Base-by-base conservation (phyloP, 2,888 invertebrate genomes). In the Sphaerophoria taeniata region DNA sequence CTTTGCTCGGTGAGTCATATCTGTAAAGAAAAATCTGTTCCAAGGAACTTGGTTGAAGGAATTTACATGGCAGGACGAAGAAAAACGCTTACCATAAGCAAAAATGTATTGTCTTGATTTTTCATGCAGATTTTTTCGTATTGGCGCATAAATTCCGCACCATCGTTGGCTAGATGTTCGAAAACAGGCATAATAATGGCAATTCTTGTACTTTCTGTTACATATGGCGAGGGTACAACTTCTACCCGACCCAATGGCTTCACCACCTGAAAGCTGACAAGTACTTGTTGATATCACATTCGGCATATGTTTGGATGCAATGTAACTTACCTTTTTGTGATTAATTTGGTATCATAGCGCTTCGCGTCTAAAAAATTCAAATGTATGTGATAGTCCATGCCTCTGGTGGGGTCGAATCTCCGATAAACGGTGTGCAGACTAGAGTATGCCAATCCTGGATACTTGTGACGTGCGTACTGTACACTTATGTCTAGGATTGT, bases 221-320 rank as follows among this genome's bases (percentile, higher is more conserved):
- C 98, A 92, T 98, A 99, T 0, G 98, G 98, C 90, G 98, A 97
- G 1, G 97, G 96, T 49, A 98, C 94, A 79, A 99, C 95, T 90
- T 98, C 97, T 7, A 98, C 96, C 79, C 95, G 95, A 14, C 97
- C 97, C 74, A 99, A 93, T 12, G 97, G 96, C 87, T 98, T 96
- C 70, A 95, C 95, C 51, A 96, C 94, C 93, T 98, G 95, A 87
- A 98, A 94, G 89, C 96, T 94, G 49, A 72, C 74, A 45, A 84
- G 75, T 67, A 72, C 45, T 45, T 49, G 16, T 65, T 11, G 34
- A 55, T 31, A 33, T 61, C 39, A 47, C 53, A 51, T 51, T 33
- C 49, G 3, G 12, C 0, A 43, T 33, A 9, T 39, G 39, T 39
- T 39, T 39, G 9, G 0, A 31, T 34, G 4, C 3, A 31, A 45